Conservation (phyloP, 2,888 invertebrate genomes). For the Latheticus oryzae region DNA sequence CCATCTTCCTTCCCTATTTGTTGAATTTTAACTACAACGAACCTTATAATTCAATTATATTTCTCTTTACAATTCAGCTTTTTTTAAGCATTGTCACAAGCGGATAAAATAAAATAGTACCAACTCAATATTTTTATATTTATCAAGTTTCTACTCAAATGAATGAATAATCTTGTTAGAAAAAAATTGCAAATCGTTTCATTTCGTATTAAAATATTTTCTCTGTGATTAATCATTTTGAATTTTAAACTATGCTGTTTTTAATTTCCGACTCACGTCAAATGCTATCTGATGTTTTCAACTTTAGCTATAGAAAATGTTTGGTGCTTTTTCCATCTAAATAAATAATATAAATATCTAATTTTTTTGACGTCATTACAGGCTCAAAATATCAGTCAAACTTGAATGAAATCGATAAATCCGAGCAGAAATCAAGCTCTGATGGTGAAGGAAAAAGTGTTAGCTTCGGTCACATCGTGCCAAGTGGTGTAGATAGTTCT, state of each 20-base stretch:
- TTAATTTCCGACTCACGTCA: conserved; percentile 17
- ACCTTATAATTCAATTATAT: conserved; percentile 18
- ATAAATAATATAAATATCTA: conserved; percentile 41
- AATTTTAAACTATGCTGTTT: conserved; percentile 2
- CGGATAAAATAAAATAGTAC: no score
- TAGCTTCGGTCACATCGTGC: conserved; percentile 52
- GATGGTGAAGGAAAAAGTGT: conserved; percentile 67
- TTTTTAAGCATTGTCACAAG: no score
- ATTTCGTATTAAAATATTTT: no score
- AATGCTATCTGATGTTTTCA: conserved; percentile 8
- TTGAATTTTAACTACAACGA: conserved; percentile 34
- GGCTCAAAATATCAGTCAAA: conserved; percentile 80
- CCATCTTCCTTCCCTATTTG: conserved; percentile 32
- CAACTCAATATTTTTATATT: no score
- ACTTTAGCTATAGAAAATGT: no score
- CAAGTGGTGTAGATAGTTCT: conserved; percentile 37
- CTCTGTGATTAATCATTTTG: background rate
- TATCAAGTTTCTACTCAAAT: no score
- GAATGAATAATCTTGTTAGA: no score
- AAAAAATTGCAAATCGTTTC: no score
- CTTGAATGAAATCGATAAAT: conserved; percentile 83
- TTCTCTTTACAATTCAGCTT: no score
- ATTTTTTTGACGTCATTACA: conserved; percentile 55
- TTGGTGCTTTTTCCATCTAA: conserved; percentile 3
- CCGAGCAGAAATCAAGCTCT: conserved; percentile 77